Evolutionary conservation across 2,113 vertebrate species (phyloP).

Genomic region (Felis catus): DNA sequence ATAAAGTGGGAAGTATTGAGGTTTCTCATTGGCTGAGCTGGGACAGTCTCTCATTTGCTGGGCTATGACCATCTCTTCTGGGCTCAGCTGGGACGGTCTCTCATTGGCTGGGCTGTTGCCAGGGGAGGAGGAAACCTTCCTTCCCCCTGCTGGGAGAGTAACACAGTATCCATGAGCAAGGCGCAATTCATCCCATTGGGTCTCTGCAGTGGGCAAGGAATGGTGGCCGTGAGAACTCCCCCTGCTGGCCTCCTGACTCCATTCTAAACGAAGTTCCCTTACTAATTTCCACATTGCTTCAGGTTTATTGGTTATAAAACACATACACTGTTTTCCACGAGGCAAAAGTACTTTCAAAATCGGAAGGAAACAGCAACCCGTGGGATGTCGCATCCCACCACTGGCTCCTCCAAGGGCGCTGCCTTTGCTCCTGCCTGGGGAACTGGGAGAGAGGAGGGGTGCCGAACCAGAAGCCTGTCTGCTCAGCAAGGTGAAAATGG

Average conservation of each 20-base stretch:
- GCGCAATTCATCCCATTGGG: accelerated
- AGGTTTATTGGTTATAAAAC: background rate
- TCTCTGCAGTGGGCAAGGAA: background rate
- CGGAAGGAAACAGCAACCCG: background rate
- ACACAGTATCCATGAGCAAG: accelerated
- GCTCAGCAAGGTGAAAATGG: background rate
- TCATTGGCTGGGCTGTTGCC: background rate
- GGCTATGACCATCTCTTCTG: no score
- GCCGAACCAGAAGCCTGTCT: background rate
- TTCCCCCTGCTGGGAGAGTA: background rate
- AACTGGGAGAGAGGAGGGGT: background rate
- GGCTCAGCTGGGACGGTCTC: no score
- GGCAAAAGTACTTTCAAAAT: background rate
- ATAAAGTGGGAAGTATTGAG: no score
- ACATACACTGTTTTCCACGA: background rate
- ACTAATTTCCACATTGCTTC: background rate
- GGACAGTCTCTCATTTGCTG: background rate
- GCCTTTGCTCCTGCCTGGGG: background rate
- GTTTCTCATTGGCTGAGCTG: background rate
- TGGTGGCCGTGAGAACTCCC: background rate
- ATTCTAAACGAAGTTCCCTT: background rate
- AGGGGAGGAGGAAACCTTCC: background rate
- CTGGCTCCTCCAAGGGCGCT: background rate
- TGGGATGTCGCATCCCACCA: background rate
- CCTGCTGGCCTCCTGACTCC: background rate